phyloP scores from a whole-genome alignment of 2,113 vertebrate genomes.

The Odontophorus gujanensis region DNA sequence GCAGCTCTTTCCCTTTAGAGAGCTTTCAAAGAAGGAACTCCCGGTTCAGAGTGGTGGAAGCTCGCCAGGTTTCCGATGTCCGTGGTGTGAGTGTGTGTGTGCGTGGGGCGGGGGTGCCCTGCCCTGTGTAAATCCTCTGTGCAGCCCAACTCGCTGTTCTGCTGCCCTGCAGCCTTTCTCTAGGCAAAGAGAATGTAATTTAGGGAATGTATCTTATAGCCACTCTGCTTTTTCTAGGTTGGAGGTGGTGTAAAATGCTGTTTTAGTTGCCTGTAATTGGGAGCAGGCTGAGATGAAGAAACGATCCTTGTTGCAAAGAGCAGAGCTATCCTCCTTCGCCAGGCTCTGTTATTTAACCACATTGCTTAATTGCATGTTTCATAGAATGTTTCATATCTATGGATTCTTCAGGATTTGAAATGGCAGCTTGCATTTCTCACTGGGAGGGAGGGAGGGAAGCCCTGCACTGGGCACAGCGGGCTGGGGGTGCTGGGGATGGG shows the following conservation, averaged over 20 bases:
- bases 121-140: not conserved
- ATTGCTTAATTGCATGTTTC: not conserved
- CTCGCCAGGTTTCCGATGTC: rapidly evolving
- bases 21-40: not conserved
- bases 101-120: too few relatives aligned
- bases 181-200: not conserved
- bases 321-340: not conserved
- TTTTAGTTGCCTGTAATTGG: not conserved
- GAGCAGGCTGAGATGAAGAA: not conserved
- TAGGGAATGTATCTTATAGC: not conserved
- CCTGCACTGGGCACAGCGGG: not conserved
- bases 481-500: not conserved
- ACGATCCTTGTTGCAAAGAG: not conserved
- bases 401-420: not conserved
- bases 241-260: not conserved
- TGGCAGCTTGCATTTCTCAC: not conserved
- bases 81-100: too few relatives aligned
- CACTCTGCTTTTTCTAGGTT: not conserved
- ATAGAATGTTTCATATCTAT: not conserved
- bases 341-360: not conserved
- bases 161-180: not conserved
- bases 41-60: not conserved
- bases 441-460: not conserved
- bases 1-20: not conserved
- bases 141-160: not conserved